Conservation (phyloP, 2,888 invertebrate genomes). For the Leptinotarsa juncta region DNA sequence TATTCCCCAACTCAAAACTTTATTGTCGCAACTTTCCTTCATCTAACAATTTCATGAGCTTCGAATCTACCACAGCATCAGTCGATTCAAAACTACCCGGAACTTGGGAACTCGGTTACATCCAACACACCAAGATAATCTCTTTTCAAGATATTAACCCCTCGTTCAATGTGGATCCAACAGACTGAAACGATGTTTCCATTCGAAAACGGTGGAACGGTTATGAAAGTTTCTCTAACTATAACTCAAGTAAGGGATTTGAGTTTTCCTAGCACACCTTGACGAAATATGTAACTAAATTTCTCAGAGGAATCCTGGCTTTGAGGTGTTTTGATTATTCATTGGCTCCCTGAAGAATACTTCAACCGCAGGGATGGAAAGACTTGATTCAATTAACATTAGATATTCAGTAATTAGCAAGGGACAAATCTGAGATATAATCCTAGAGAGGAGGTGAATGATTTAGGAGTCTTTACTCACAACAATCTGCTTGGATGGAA, state of each 20-base stretch:
- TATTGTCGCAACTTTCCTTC: too few species aligned
- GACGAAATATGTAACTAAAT: background rate
- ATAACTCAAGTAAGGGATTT: background rate
- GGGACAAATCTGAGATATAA: background rate
- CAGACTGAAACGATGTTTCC: constrained; percentile 5
- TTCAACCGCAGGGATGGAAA: background rate
- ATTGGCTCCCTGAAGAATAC: background rate
- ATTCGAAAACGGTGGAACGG: background rate
- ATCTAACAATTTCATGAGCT: background rate
- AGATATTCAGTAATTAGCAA: too few species aligned
- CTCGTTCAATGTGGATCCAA: background rate
- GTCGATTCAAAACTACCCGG: background rate
- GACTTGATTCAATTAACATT: background rate
- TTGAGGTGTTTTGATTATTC: constrained; percentile 2
- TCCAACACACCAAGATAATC: constrained; percentile 5
- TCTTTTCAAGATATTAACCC: constrained; percentile 1
- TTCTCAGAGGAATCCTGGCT: background rate
- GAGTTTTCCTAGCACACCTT: background rate
- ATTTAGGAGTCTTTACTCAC: too few species aligned
- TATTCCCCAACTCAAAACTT: background rate
- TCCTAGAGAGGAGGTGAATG: too few species aligned
- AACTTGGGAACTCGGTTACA: background rate
- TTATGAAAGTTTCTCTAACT: background rate
- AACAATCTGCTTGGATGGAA: too few species aligned
- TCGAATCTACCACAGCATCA: background rate